Base-by-base conservation (phyloP, 2,797 vertebrate genomes). In the Avahi laniger region DNA sequence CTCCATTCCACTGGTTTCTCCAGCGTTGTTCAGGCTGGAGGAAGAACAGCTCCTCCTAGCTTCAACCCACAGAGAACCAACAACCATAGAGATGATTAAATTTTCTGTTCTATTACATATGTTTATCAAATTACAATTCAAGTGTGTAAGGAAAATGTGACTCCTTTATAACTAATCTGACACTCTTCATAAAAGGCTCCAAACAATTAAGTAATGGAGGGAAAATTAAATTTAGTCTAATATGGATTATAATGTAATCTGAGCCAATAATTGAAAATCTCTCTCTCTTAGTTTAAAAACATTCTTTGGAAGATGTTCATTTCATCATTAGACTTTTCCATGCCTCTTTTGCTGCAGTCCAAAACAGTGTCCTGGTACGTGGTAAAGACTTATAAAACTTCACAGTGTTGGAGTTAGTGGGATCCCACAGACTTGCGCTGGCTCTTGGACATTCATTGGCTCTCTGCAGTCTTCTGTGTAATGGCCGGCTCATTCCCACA, bases 121-220 rank as follows among this genome's bases (percentile, higher is more conserved):
- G 73, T 69, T 97, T 95, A 91, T 94, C 72, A 90, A 24, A 85
- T 90, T 65, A 92, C 54, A 80, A 79, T 46, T 46, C 88, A 96
- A 90, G 87, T 90, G 81, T 33, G 35, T 70, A 92, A 90, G 46
- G 63, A 90, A 95, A 95, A 59, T 15, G 69, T 65, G 54, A 11
- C 43, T 89, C 38, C 73, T 94, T 84, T 85, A 73, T 52, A 80
- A 43, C 22, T 90, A 52, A 96, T 59, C 54, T 88, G 90, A 89
- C 92, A 70, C 13, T 85, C 59, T 4, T 95, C 80, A 70, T 50
- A 50, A 89, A 89, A 67, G 28, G 8, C 14, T 54, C 57, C 84
- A 87, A 84, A 72, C 43, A 96, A 85, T 92, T 54, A 83, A 89
- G 41, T 26, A 87, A 87, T 79, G 63, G 82, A 88, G 43, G 35